Evolutionary conservation across 1,140 invertebrate genomes (phyloP), one percentile per base, ranked within the genome.

Genomic region (Drosophila micromelanica): DNA sequence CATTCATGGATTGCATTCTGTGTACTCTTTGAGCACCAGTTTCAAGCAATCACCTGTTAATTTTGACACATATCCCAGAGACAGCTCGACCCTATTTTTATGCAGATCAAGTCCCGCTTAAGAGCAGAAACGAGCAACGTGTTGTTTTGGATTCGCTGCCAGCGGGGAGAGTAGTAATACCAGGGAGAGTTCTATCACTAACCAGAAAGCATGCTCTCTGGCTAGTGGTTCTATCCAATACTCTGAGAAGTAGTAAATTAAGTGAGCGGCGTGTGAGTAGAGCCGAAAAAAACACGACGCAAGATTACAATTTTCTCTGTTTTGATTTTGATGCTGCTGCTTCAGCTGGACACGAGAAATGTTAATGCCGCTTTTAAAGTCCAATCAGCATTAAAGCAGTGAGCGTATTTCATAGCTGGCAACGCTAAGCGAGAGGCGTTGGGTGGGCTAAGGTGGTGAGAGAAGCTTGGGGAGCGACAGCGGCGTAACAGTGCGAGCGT

Each of bases 101-200:
- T 87, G 82, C 84, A 87, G 82, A 87, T 87, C 82, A 87, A 87
- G 84, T 89, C 82, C 82, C 79, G 82, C 82, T 87, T 82, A 82
- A 87, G 82, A 87, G 82, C 79, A 68, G 51, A 80, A 54, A 61
- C 62, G 42, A 57, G 69, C 55, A 62, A 64, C 61, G 30, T 52
- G 52, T 30, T 67, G 51, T 48, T 49, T 54, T 54, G 38, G 9
- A 38, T 46, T 46, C n/a, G 48, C 15, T 61, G 20, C 8, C 35
- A n/a, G 23, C 43, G 72, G 52, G 76, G 71, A 72, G 80, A 78
- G 76, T 55, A 62, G 38, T 12, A 63, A 15, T 54, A 49, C 46
- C 48, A 67, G 59, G 62, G 76, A 85, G 77, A 86, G 77, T 86
- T 80, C 64, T 80, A 81, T 68, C 40, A 62, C 32, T 35, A 35